Evolutionary conservation across 2,797 vertebrate species (phyloP).

Genomic region (Peromyscus aztecus): DNA sequence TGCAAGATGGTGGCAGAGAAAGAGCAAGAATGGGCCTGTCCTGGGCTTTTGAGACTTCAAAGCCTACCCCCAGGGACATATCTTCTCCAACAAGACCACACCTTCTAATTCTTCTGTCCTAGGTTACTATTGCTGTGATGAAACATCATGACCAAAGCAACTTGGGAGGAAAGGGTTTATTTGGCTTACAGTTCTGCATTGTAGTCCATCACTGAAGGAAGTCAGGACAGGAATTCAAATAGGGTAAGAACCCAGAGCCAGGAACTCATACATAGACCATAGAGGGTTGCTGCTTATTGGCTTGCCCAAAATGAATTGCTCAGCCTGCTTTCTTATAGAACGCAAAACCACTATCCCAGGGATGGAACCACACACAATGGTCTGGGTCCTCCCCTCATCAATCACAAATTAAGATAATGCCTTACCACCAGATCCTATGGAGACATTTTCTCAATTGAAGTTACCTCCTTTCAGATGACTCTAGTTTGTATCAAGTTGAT

Average conservation of each 20-base stretch:
- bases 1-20: not conserved
- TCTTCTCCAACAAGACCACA: not conserved
- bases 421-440: not conserved
- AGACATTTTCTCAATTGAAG: not conserved
- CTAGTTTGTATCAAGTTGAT: not conserved
- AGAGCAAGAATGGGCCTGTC: not conserved
- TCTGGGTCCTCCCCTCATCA: not conserved
- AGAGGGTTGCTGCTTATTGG: no score
- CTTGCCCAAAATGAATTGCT: not conserved
- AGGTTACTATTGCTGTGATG: not conserved
- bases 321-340: not conserved
- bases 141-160: not conserved
- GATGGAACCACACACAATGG: not conserved
- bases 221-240: not conserved
- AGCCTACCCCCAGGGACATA: not conserved
- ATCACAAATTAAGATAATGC: not conserved
- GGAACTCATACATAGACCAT: not conserved
- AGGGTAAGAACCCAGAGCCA: not conserved
- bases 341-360: not conserved
- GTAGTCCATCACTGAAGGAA: not conserved
- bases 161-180: not conserved
- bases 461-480: not conserved
- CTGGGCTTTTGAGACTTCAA: not conserved
- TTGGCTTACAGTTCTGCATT: not conserved
- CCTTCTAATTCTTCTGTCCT: not conserved